Evolutionary conservation across 37 sponge, comb jelly and placozoan species (phyloP).

Genomic region (Tethya wilhelma): DNA sequence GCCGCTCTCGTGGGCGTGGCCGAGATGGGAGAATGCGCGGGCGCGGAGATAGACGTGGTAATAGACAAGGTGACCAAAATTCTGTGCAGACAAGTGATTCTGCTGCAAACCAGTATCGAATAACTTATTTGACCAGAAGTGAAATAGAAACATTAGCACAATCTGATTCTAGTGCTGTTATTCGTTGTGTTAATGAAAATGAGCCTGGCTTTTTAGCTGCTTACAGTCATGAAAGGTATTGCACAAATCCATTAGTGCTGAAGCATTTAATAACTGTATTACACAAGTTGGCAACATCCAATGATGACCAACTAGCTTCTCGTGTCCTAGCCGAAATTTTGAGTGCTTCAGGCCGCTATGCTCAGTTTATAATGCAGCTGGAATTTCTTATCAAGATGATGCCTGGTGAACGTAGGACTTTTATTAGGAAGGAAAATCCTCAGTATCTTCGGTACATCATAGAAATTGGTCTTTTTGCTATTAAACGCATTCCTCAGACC

Average conservation of each 20-base stretch:
- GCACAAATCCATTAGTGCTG: slow-evolving; percentile 10
- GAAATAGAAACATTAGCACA: slow-evolving; percentile 17
- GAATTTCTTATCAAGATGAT: slow-evolving; percentile 29
- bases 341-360: slow-evolving; percentile 4
- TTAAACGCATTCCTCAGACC: slow-evolving; percentile 11
- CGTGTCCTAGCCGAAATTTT: slow-evolving; percentile 31
- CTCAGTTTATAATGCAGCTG: slow-evolving; percentile 14
- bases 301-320: slow-evolving; percentile 8
- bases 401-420: slow-evolving; percentile 14
- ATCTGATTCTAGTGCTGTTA: neutral
- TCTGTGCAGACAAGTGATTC: no score
- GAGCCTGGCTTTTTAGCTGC: slow-evolving; percentile 37
- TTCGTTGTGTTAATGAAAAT: slow-evolving; percentile 10
- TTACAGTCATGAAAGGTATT: neutral
- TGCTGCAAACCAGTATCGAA: no score
- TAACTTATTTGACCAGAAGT: neutral
- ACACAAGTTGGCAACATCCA: slow-evolving; percentile 14
- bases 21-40: no score
- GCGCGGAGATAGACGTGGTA: no score
- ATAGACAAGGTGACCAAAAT: no score
- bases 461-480: slow-evolving; percentile 39
- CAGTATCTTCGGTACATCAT: slow-evolving; percentile 17
- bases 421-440: slow-evolving; percentile 27
- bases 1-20: no score
- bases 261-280: slow-evolving; percentile 44